phyloP scores from a whole-genome alignment of 1,140 invertebrate species.

The Choristoneura fumiferana region DNA sequence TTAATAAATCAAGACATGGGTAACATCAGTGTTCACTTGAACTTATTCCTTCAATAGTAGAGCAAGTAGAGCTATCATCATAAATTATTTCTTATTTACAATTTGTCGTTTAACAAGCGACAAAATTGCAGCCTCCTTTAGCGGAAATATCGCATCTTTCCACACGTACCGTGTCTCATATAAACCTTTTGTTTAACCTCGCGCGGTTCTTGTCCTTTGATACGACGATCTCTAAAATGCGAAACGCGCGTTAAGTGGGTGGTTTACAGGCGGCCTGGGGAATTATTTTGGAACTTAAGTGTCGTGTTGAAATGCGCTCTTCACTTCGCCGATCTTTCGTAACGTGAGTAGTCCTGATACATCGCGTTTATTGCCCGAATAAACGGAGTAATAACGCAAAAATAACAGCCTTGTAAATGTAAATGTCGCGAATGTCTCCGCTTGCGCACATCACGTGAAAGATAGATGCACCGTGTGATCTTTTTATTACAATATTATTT shows the following conservation, averaged over 20 bases:
- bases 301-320: slow-evolving; percentile 54
- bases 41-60: too few species aligned
- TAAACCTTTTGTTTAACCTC: slow-evolving; percentile 12
- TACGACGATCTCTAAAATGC: slow-evolving; percentile 22
- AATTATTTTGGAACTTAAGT: slow-evolving; percentile 67
- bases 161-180: neutral
- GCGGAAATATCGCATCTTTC: neutral
- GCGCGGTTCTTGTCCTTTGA: slow-evolving; percentile 15
- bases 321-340: slow-evolving; percentile 41
- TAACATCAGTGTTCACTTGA: too few species aligned
- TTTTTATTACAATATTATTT: too few species aligned
- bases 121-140: neutral
- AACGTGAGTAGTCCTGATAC: slow-evolving; percentile 52
- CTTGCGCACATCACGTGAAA: too few species aligned
- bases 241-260: slow-evolving; percentile 52
- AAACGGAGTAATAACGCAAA: slow-evolving; percentile 12
- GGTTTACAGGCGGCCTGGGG: slow-evolving; percentile 49
- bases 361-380: slow-evolving; percentile 32
- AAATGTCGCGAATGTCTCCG: too few species aligned
- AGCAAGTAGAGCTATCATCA: too few species aligned
- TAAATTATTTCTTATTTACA: too few species aligned
- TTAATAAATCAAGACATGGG: too few species aligned
- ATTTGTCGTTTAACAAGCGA: too few species aligned
- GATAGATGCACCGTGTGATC: too few species aligned
- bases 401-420: neutral